These are phyloP conservation scores for Melikaiella ostensackeni DNA, from an alignment of 2,888 invertebrate species.

Conservation along the genomic window DNA sequence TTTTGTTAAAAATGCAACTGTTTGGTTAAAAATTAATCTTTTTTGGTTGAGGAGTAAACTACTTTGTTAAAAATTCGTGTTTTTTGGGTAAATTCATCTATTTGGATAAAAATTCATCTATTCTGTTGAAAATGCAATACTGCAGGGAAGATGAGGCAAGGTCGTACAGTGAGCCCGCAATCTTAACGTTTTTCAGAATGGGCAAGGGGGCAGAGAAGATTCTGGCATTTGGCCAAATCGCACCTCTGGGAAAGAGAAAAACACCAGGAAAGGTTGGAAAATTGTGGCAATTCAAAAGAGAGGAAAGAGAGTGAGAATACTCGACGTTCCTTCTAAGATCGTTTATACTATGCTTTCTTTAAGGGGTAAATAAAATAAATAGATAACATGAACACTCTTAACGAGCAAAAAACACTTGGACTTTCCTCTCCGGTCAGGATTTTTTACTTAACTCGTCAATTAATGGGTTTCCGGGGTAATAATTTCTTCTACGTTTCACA, in stretches of 20 bases:
- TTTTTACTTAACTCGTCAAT: not conserved
- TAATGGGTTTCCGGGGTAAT: not conserved
- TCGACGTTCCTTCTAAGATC: conserved; percentile 25
- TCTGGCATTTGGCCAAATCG: conserved; percentile 45
- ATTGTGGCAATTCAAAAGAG: conserved; percentile 25
- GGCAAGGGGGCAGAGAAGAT: conserved; percentile 14
- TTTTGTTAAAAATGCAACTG: no score
- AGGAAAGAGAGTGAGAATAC: conserved; percentile 13
- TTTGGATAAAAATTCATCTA: no score
- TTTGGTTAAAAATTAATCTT: no score
- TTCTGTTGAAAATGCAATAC: no score
- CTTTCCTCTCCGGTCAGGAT: not conserved
- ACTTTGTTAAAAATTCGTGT: no score
- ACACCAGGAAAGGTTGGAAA: conserved; percentile 36
- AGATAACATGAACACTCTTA: conserved; percentile 16
- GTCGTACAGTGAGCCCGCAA: conserved; percentile 29
- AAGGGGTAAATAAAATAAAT: conserved; percentile 27
- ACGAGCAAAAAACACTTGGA: conserved; percentile 5
- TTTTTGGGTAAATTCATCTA: no score
- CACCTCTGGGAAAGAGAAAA: conserved; percentile 39
- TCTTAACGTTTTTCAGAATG: conserved; percentile 39
- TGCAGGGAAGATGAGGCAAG: conserved; percentile 28
- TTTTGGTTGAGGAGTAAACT: no score
- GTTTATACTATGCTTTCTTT: conserved; percentile 28
- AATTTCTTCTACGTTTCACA: no score